phyloP scores from a whole-genome alignment of 2,888 invertebrate species.

The Thalpophila matura region DNA sequence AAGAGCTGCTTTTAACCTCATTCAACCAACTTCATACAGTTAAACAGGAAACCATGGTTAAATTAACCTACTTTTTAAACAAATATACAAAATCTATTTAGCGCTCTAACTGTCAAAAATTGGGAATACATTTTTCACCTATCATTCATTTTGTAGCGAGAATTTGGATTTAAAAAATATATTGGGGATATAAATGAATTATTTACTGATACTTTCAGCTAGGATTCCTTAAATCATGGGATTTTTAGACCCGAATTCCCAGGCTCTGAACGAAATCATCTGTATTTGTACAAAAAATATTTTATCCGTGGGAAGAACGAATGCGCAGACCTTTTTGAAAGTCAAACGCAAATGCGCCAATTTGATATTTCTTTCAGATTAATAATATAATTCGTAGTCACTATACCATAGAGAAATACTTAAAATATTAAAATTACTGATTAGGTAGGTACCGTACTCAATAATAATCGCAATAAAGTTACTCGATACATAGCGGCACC shows the following conservation, averaged over 20 bases:
- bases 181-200: too few species aligned
- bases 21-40: constrained; percentile 10
- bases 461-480: constrained; percentile 13
- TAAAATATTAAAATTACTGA: not conserved
- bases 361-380: not conserved
- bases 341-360: not conserved
- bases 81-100: not conserved
- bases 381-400: not conserved
- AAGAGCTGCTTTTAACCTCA: constrained; percentile 32
- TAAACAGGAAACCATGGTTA: constrained; percentile 7
- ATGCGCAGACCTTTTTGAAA: not conserved
- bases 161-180: not conserved
- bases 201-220: not conserved
- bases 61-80: constrained; percentile 8
- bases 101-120: not conserved
- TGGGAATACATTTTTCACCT: not conserved
- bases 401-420: not conserved
- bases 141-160: not conserved
- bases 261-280: not conserved
- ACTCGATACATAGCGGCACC: constrained; percentile 35
- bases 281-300: too few species aligned
- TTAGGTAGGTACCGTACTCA: not conserved
- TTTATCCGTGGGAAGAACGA: too few species aligned
- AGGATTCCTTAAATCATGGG: not conserved
- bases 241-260: not conserved